Percentiles rank a stretch among this genome's conserved stretches.
These are phyloP conservation scores for Drosophila diplacantha DNA, from an alignment of 2,888 invertebrate genomes.

Conservation along the genomic window DNA sequence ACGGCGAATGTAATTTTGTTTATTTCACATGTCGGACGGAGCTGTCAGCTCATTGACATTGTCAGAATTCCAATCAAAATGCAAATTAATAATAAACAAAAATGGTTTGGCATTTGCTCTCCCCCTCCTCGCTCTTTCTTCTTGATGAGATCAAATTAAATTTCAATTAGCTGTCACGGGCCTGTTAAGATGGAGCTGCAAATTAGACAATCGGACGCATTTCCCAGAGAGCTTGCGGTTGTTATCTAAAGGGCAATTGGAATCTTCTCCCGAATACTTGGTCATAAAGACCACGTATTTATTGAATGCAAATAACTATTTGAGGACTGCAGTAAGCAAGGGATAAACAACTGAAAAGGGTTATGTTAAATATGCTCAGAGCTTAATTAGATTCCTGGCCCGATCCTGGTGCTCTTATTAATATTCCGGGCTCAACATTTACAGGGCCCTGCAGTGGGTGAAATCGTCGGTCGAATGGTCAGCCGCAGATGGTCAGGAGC, in stretches of 20 bases:
- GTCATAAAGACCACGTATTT: not conserved
- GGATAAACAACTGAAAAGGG: too few relatives aligned
- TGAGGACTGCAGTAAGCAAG: not conserved
- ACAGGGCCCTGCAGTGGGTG: conserved; percentile 31
- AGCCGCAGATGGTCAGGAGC: conserved; percentile 41
- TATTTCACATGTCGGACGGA: conserved; percentile 44
- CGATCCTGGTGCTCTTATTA: conserved; percentile 47
- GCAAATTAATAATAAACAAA: conserved; percentile 73
- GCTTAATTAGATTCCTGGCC: conserved; percentile 1
- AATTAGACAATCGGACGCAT: conserved; percentile 22
- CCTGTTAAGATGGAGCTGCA: not conserved
- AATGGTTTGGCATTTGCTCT: conserved; percentile 54
- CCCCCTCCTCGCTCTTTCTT: not conserved
- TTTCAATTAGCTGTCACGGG: conserved; percentile 50
- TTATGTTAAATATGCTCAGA: not conserved
- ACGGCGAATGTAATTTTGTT: conserved; percentile 53
- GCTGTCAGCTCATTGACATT: conserved; percentile 58
- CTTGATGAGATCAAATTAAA: conserved; percentile 53
- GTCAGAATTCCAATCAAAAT: conserved; percentile 63
- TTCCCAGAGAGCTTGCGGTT: conserved; percentile 17
- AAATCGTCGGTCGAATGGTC: conserved; percentile 21
- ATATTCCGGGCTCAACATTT: conserved; percentile 47
- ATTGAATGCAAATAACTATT: conserved; percentile 1
- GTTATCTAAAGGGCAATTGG: conserved; percentile 18
- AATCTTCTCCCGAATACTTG: not conserved